Evolutionary conservation across 2,888 invertebrate species (phyloP), one percentile per base, ranked within the genome.

Genomic region (Aspidiotus rigidus): DNA sequence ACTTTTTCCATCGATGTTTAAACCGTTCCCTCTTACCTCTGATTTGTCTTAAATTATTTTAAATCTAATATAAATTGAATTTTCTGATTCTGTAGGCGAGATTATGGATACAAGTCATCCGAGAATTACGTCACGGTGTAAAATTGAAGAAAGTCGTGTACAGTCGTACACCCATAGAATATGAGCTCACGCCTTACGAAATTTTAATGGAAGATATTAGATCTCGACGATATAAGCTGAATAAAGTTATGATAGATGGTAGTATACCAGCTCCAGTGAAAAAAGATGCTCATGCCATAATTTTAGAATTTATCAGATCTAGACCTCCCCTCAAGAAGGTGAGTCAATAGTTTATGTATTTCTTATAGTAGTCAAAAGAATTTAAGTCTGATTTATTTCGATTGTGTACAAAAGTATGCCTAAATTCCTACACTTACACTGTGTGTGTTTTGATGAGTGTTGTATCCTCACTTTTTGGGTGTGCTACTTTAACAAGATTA

Each of bases 201-300:
- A 93, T 94, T 77, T 84, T 97, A 70, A 93, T 97, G 90, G 93
- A 95, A 78, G 96, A 97, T 77, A 96, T 97, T 76, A 83, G 94
- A 74, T 87, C 90, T 72, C 86, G 90, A 77, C 80, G 93, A 77
- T 96, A 93, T 81, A 91, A 89, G 76, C 82, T 96, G 74, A 86
- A 90, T 77, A 94, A 94, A 82, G 86, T 86, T 73, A 84, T 84
- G 85, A 86, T 90, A 53, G 89, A 91, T 77, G 90, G 90, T 62
- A 85, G 87, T 79, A 85, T 91, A 76, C 89, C 85, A 1, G 80
- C 79, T 64, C 78, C 88, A 78, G 89, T 93, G 70, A 93, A 91
- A 79, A 93, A 93, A 80, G 94, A 95, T 81, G 95, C 95, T 40
- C 95, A 95, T 79, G 91, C 90, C 71, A 86, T 96, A 80, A 96